These are phyloP conservation scores for Urocynchramus pylzowi DNA, from an alignment of 2,113 vertebrate species.

Conservation along the genomic window DNA sequence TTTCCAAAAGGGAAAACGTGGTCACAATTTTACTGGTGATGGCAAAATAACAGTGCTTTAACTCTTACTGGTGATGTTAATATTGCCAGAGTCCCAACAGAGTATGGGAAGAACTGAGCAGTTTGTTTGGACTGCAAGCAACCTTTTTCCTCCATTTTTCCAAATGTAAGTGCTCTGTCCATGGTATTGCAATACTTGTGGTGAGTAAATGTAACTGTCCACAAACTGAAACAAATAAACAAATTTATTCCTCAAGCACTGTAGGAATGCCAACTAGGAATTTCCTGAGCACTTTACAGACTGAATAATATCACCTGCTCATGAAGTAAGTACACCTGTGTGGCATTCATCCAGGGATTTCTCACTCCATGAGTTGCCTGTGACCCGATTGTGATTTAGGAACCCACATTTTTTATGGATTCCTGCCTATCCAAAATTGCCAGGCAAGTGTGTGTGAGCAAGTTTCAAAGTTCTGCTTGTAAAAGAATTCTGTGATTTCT, in stretches of 20 bases:
- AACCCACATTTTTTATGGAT: background rate
- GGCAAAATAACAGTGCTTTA: background rate
- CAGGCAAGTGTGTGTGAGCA: background rate
- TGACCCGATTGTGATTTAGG: background rate
- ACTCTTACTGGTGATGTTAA: background rate
- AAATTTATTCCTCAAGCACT: background rate
- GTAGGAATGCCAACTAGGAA: background rate
- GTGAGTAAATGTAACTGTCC: background rate
- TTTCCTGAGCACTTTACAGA: background rate
- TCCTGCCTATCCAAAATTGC: background rate
- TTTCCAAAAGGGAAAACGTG: background rate
- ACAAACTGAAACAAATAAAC: background rate
- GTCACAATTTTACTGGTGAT: background rate
- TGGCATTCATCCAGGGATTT: background rate
- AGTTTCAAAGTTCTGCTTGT: background rate
- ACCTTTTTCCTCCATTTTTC: accelerated
- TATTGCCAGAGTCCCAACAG: background rate
- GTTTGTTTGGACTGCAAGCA: background rate
- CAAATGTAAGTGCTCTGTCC: background rate
- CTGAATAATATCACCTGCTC: background rate
- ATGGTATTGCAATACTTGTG: background rate
- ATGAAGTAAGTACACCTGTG: background rate
- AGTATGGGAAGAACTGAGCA: background rate
- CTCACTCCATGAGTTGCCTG: background rate
- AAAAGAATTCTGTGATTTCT: background rate